Evolutionary conservation across 2,113 vertebrate genomes (phyloP).

Genomic region (Sorex fumeus): DNA sequence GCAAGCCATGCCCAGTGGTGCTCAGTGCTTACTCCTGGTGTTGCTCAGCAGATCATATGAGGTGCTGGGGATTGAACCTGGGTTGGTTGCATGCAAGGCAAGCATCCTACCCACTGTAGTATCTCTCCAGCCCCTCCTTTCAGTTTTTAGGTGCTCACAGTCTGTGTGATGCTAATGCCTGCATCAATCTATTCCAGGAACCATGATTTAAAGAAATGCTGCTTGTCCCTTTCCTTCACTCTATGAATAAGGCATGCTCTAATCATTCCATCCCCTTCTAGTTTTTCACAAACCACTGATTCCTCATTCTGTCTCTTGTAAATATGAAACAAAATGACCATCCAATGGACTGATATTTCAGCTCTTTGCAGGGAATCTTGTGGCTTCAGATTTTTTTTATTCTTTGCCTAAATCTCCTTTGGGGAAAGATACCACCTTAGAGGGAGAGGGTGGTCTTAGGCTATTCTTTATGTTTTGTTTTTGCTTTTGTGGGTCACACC

Average conservation of each 20-base stretch:
- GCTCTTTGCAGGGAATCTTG: not conserved
- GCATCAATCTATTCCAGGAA: not conserved
- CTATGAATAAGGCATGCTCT: not conserved
- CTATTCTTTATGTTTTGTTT: no score
- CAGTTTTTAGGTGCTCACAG: not conserved
- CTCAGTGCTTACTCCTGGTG: no score
- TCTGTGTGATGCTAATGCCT: not conserved
- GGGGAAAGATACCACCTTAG: not conserved
- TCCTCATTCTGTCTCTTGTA: not conserved
- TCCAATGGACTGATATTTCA: not conserved
- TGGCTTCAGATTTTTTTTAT: not conserved
- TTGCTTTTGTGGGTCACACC: no score
- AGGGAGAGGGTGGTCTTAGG: not conserved
- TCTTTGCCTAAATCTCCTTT: not conserved
- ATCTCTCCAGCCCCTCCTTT: not conserved
- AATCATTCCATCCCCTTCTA: not conserved
- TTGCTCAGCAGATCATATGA: no score
- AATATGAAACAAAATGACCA: not conserved
- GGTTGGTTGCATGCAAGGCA: no score
- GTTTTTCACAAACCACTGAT: not conserved
- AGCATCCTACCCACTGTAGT: no score
- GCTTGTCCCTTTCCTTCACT: constrained; percentile 8
- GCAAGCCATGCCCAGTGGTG: no score
- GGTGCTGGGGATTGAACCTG: no score
- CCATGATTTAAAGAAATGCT: not conserved